Evolutionary conservation across 1,140 invertebrate genomes (phyloP), one percentile per base, ranked within the genome.

Genomic region (Phymastichus coffea): DNA sequence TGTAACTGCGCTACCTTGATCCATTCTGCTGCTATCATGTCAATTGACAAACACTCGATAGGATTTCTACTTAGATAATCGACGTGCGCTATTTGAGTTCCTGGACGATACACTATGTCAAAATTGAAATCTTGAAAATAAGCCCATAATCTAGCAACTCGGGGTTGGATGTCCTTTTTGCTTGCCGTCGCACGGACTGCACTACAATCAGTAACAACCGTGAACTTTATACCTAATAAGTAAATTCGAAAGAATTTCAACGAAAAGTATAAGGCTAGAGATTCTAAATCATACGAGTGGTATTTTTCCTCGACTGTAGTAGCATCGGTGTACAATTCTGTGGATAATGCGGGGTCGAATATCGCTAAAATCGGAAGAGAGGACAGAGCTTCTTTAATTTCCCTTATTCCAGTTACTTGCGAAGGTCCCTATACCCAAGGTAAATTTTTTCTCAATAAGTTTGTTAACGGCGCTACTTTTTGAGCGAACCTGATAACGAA

Each of bases 201-300:
- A 19, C 70, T 71, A 53, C 77, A 79, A 38, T 68, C 62, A 0
- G 60, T 70, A 0, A 76, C 66, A 41, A 71, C 68, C 46, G 44
- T 72, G 44, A 80, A 80, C 9, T 44, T 38, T 17, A 69, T 68
- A 0, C 69, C 68, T 1, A 71, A 15, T 4, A 80, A 44, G 59
- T 79, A 81, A 1, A 70, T 47, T 1, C 71, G 40, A 49, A 72
- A 75, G 4, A 63, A 40, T 17, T 63, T 58, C 4, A 76, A 8
- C 0, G 62, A 33, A 7, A 65, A 48, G 12, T 75, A 69, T 0
- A 77, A 70, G 0, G 72, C 73, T 4, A 80, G 33, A 0, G 68
- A 75, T 44, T 79, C 71, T 1, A 77, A 15, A 41, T 80, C 74
- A 26, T 73, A 78, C 0, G 70, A 63, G 15, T 65, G 62, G 9